A percentile compares a stretch with the other conserved stretches of the same genome.
These are phyloP conservation scores for Gobiocypris rarus DNA, from an alignment of 2,113 vertebrate species.

Conservation along the genomic window DNA sequence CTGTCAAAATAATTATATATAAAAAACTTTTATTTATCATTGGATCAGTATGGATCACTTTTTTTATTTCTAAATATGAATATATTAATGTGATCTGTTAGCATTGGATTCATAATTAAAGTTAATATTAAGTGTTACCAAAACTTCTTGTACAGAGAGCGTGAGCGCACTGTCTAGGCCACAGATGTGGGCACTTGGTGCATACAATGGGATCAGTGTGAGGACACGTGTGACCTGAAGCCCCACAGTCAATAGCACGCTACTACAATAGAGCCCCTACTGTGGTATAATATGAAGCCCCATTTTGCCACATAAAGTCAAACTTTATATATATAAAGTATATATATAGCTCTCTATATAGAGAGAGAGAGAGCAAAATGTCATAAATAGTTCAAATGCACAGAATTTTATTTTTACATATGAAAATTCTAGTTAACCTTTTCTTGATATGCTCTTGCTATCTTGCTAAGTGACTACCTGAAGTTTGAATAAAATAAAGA, in stretches of 20 bases:
- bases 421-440: too few relatives aligned
- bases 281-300: constrained; percentile 65
- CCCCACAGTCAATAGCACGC: constrained; percentile 68
- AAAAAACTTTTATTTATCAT: background rate
- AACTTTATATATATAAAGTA: background rate
- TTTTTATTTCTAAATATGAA: background rate
- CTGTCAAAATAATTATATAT: background rate
- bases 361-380: too few relatives aligned
- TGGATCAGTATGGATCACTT: background rate
- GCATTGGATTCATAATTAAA: background rate
- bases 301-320: constrained; percentile 53
- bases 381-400: background rate
- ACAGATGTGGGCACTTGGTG: constrained; percentile 68
- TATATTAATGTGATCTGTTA: background rate
- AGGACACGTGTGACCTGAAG: constrained; percentile 78
- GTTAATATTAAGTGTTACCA: background rate
- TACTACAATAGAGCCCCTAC: constrained; percentile 71
- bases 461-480: too few relatives aligned
- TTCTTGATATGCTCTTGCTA: too few relatives aligned
- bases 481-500: too few relatives aligned
- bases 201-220: constrained; percentile 77
- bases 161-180: constrained; percentile 30
- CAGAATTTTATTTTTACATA: background rate
- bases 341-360: too few relatives aligned
- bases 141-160: background rate